Percentiles rank a stretch among this genome's conserved stretches.
These are phyloP conservation scores for Temnothorax longispinosus DNA, from an alignment of 1,140 invertebrate genomes.

Conservation along the genomic window DNA sequence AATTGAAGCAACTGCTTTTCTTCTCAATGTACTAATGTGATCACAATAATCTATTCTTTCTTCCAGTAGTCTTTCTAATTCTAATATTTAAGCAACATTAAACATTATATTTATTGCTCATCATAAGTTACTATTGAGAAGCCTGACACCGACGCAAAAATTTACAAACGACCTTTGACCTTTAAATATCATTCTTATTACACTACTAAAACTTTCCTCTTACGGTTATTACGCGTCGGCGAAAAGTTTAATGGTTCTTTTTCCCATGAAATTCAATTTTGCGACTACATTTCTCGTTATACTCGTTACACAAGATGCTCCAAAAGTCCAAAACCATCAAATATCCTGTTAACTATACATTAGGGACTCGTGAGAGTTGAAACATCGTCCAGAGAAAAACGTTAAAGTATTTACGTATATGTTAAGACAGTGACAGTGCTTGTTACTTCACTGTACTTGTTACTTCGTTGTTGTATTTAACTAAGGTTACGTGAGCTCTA, in stretches of 20 bases:
- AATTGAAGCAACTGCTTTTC: too few relatives aligned
- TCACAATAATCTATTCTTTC: not conserved
- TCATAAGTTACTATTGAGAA: not conserved
- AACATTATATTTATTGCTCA: not conserved
- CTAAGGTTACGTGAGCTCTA: not conserved
- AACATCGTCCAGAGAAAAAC: not conserved
- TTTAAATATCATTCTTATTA: slow-evolving; percentile 1
- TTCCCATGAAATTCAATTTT: slow-evolving; percentile 6
- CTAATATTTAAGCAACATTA: not conserved
- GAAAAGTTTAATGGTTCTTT: slow-evolving; percentile 30
- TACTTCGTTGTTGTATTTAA: not conserved
- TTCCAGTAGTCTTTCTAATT: not conserved
- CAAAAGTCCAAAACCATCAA: not conserved
- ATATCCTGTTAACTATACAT: not conserved
- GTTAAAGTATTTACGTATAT: not conserved
- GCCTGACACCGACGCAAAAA: not conserved
- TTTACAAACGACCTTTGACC: slow-evolving; percentile 7
- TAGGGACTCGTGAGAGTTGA: not conserved
- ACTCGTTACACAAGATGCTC: not conserved
- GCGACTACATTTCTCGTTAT: not conserved
- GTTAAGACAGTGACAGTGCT: not conserved
- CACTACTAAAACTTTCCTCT: slow-evolving; percentile 3
- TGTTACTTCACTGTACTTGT: not conserved
- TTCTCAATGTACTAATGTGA: not conserved
- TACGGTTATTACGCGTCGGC: slow-evolving; percentile 6